These are phyloP conservation scores for Montipora capricornis DNA, from an alignment of 64 coral and sea anemone species.

Conservation along the genomic window DNA sequence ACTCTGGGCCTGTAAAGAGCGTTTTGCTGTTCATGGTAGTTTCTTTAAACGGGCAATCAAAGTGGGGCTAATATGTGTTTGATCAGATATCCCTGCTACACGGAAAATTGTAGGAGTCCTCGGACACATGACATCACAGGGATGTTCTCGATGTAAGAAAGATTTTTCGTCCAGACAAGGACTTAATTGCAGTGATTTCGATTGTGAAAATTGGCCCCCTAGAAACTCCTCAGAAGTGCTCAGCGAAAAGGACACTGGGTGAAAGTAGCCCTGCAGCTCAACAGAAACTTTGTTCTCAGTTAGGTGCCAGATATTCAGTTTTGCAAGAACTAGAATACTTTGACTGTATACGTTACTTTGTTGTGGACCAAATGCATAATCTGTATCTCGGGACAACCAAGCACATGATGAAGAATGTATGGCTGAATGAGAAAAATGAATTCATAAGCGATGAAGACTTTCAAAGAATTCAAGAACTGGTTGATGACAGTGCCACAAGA, in stretches of 20 bases:
- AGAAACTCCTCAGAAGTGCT: conserved; percentile 41
- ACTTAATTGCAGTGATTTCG: conserved; percentile 62
- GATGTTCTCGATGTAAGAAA: conserved; percentile 61
- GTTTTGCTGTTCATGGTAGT: conserved; percentile 5
- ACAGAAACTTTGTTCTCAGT: conserved; percentile 54
- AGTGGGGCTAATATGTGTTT: conserved; percentile 56
- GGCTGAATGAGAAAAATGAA: not conserved
- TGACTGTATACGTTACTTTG: conserved; percentile 72
- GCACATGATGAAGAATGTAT: conserved; percentile 51
- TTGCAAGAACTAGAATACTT: conserved; percentile 76
- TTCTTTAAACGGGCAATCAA: conserved; percentile 46
- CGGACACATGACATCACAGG: conserved; percentile 52
- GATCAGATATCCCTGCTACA: conserved; percentile 57
- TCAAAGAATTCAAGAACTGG: conserved; percentile 64
- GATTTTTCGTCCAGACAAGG: conserved; percentile 7
- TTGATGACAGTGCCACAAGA: conserved; percentile 80
- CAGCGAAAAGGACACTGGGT: conserved; percentile 19
- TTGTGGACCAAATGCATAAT: conserved; percentile 82
- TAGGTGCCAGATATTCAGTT: conserved; percentile 82
- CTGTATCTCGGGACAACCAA: conserved; percentile 75
- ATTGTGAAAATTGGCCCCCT: conserved; percentile 58
- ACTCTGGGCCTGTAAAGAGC: conserved; percentile 47
- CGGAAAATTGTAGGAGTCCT: conserved; percentile 37
- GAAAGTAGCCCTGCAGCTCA: conserved; percentile 62
- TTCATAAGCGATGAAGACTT: not conserved